Evolutionary conservation across 2,113 vertebrate species (phyloP).

Genomic region (Dasyornis broadbenti): DNA sequence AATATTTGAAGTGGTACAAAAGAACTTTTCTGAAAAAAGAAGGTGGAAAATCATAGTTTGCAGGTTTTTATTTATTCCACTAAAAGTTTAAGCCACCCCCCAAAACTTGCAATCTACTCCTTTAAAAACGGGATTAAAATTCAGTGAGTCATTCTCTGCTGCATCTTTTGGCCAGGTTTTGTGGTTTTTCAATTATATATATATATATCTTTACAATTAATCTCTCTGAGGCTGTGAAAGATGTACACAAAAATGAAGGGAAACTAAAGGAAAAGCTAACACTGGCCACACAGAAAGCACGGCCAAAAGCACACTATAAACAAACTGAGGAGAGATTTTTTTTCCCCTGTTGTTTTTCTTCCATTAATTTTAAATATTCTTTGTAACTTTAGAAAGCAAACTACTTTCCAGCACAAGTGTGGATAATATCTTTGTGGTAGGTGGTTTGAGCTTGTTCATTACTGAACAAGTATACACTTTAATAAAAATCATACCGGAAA

Average conservation of each 20-base stretch:
- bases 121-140: background rate
- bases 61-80: background rate
- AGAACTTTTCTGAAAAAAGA: background rate
- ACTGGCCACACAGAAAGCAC: background rate
- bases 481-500: background rate
- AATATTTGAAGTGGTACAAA: background rate
- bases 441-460: background rate
- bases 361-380: conserved; percentile 1
- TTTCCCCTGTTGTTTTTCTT: background rate
- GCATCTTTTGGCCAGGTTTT: conserved; percentile 29
- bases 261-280: background rate
- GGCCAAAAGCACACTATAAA: background rate
- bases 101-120: background rate
- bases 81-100: background rate
- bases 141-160: background rate
- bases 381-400: conserved; percentile 3
- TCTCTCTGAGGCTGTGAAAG: background rate
- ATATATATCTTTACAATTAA: background rate
- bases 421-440: background rate
- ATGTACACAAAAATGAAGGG: background rate
- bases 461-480: background rate
- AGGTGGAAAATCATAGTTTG: background rate
- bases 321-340: background rate
- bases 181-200: background rate
- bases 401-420: background rate